A percentile compares a stretch with the other conserved stretches of the same genome.
Conservation (phyloP, 2,113 vertebrate species). For the Sclerurus mexicanus region DNA sequence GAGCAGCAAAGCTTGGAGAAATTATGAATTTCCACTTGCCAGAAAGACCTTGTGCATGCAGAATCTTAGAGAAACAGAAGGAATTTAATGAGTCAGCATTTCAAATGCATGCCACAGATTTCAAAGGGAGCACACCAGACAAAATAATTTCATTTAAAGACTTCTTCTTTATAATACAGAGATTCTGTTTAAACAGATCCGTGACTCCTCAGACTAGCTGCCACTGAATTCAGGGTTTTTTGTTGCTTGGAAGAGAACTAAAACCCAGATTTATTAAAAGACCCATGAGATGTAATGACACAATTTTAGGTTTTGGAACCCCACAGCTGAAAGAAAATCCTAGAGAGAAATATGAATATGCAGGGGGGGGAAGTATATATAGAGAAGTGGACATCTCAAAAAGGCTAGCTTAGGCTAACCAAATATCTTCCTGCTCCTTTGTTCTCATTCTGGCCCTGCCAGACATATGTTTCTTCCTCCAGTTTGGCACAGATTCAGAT, state of each 20-base stretch:
- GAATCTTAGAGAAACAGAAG: not conserved
- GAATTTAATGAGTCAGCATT: constrained; percentile 5
- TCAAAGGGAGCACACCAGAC: not conserved
- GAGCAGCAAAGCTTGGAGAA: not conserved
- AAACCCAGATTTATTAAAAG: not conserved
- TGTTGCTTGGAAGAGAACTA: not conserved
- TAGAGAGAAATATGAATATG: not conserved
- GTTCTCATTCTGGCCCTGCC: not conserved
- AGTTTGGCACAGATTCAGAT: not conserved
- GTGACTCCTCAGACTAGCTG: not conserved
- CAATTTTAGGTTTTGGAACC: not conserved
- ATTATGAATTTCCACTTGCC: not conserved
- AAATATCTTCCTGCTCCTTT: not conserved
- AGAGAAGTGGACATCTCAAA: not conserved
- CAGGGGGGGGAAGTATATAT: not conserved
- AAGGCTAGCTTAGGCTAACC: not conserved
- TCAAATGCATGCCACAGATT: not conserved
- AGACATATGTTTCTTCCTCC: not conserved
- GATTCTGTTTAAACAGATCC: not conserved
- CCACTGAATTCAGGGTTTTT: not conserved
- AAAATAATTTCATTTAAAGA: constrained; percentile 17
- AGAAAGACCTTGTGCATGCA: not conserved
- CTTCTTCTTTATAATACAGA: not conserved
- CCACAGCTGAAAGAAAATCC: not conserved
- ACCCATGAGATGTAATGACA: not conserved